Evolutionary conservation across 2,797 vertebrate genomes (phyloP).

Genomic region (Pristis pectinata): DNA sequence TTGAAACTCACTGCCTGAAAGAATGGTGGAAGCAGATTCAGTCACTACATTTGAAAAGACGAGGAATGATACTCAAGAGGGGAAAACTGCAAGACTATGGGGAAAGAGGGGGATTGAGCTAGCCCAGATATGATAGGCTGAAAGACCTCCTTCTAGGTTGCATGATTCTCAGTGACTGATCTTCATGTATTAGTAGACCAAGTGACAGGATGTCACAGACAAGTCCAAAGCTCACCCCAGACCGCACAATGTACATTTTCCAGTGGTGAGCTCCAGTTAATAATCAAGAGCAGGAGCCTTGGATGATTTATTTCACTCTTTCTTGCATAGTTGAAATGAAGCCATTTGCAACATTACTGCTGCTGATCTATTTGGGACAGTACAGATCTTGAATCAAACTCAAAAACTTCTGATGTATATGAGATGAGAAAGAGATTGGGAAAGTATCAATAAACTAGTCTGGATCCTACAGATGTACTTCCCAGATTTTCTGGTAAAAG

Average conservation of each 20-base stretch:
- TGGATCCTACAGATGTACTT: neutral
- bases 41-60: neutral
- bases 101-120: neutral
- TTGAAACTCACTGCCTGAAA: neutral
- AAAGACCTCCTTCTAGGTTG: neutral
- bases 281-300: neutral
- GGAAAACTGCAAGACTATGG: neutral
- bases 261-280: neutral
- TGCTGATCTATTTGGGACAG: neutral
- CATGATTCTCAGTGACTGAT: neutral
- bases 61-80: neutral
- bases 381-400: neutral
- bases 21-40: neutral
- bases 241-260: neutral
- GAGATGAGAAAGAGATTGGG: neutral
- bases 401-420: neutral
- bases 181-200: neutral
- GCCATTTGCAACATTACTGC: neutral
- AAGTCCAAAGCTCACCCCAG: neutral
- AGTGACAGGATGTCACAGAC: neutral
- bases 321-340: neutral
- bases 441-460: neutral
- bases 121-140: neutral
- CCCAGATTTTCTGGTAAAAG: neutral
- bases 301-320: neutral